Evolutionary conservation across 2,797 vertebrate species (phyloP).

Genomic region (Alcedo atthis): DNA sequence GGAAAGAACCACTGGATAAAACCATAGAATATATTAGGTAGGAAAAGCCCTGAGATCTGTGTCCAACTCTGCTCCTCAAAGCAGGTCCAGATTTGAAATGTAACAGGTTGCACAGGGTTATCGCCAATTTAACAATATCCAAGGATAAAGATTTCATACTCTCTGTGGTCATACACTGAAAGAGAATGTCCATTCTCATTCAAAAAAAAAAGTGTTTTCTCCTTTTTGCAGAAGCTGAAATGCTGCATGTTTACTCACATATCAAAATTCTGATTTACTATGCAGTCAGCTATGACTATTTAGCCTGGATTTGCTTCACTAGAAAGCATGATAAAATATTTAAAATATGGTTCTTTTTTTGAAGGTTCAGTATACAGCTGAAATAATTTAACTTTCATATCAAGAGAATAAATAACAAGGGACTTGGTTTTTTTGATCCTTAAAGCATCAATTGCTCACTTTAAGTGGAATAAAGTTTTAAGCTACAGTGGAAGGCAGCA

Average conservation of each 20-base stretch:
- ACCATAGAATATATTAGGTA: not conserved
- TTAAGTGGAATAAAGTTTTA: not conserved
- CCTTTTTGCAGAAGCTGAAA: not conserved
- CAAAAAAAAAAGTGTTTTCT: not conserved
- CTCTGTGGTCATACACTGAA: not conserved
- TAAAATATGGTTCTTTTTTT: not conserved
- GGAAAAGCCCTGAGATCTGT: not conserved
- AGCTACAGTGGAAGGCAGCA: not conserved
- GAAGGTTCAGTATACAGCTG: not conserved
- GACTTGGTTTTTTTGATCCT: not conserved
- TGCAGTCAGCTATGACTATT: not conserved
- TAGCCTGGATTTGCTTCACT: not conserved
- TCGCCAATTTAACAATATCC: not conserved
- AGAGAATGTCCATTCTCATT: not conserved
- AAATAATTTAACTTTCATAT: conserved; percentile 10
- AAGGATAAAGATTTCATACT: not conserved
- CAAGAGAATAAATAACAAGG: conserved; percentile 7
- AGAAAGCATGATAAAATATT: conserved; percentile 36
- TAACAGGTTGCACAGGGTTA: not conserved
- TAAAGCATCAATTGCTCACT: not conserved
- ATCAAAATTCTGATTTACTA: not conserved
- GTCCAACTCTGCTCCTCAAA: not conserved
- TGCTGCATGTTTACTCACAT: not conserved
- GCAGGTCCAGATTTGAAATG: not conserved
- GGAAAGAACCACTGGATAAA: not conserved